Evolutionary conservation across 1,140 invertebrate genomes (phyloP), one percentile per base, ranked within the genome.

Genomic region (Episyrphus balteatus): DNA sequence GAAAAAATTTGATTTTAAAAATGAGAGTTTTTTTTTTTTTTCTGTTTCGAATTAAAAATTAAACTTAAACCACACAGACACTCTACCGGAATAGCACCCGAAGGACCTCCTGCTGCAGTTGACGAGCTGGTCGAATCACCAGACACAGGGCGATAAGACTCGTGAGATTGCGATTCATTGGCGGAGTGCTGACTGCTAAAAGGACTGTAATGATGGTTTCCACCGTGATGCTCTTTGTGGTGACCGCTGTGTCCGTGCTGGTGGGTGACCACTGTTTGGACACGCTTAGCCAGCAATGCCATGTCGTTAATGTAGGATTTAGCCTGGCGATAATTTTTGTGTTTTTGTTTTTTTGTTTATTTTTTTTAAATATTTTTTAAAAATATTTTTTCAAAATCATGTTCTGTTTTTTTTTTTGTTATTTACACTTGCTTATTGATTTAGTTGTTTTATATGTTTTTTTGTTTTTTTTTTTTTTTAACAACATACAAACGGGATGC

Each of bases 21-120:
- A 21, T 18, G n/a, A 26, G 30, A 0, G 17, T 31, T 45, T 8
- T 37, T 21, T 36, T 36, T 36, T 36, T 45, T 45, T 34, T 45
- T 21, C 42, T 15, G 14, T 12, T 19, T 18, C 34, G 37, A 45
- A n/a, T 19, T 45, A 43, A 26, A 26, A 26, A 26, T 5, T 26
- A 26, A 36, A 30, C 15, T 7, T 47, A 33, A 15, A 37, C 15
- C 32, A 36, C 13, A 49, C 26, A 15, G 30, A 49, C 33, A 49
- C 51, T 39, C 47, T 66, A 66, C 62, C 62, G 62, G 62, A 56
- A 65, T 65, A 51, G 48, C 54, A 59, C 59, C 53, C 57, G n/a
- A n/a, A n/a, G n/a, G n/a, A n/a, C n/a, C n/a, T n/a, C 55, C 42
- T 61, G 57, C 14, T 12, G 14, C 47, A 32, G 17, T 26, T 42